These are phyloP conservation scores for Caenorhabditis parvicauda DNA, from an alignment of 2,888 invertebrate genomes.

Conservation along the genomic window DNA sequence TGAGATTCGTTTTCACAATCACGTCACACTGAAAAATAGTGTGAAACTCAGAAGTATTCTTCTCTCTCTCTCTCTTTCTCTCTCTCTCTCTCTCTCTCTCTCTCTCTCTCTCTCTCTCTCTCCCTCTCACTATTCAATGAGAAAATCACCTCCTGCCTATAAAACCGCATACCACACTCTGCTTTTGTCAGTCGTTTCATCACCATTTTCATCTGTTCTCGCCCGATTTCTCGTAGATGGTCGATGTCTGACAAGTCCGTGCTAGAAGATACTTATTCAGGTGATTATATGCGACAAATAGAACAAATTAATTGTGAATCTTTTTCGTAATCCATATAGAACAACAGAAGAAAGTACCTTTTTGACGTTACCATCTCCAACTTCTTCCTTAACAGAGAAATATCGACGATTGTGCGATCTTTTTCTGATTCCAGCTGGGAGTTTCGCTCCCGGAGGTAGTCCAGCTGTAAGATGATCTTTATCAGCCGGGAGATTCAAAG, in stretches of 20 bases:
- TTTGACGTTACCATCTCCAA: slow-evolving; percentile 11
- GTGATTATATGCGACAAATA: too few species aligned
- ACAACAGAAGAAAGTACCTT: too few species aligned
- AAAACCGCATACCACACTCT: slow-evolving; percentile 36
- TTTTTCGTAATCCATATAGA: slow-evolving; percentile 5
- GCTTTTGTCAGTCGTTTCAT: slow-evolving; percentile 28
- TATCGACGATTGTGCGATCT: slow-evolving; percentile 30
- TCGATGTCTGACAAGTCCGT: slow-evolving; percentile 11
- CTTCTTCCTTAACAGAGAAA: slow-evolving; percentile 23
- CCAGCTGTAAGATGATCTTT: background rate
- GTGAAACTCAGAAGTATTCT: too few species aligned
- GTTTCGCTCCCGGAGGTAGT: slow-evolving; percentile 2
- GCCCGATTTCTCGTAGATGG: slow-evolving; percentile 24
- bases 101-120: too few species aligned
- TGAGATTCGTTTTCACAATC: background rate
- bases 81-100: too few species aligned
- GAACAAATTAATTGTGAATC: too few species aligned
- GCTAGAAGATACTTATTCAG: too few species aligned
- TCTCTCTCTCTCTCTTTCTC: too few species aligned
- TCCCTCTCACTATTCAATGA: too few species aligned
- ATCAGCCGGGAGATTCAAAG: background rate
- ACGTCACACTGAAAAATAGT: background rate
- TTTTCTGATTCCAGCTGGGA: slow-evolving; percentile 24
- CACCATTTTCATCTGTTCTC: slow-evolving; percentile 26
- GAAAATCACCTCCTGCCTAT: slow-evolving; percentile 40